Base-by-base conservation (phyloP, 2,797 vertebrate species). In the Myoxocephalus aenaeus region DNA sequence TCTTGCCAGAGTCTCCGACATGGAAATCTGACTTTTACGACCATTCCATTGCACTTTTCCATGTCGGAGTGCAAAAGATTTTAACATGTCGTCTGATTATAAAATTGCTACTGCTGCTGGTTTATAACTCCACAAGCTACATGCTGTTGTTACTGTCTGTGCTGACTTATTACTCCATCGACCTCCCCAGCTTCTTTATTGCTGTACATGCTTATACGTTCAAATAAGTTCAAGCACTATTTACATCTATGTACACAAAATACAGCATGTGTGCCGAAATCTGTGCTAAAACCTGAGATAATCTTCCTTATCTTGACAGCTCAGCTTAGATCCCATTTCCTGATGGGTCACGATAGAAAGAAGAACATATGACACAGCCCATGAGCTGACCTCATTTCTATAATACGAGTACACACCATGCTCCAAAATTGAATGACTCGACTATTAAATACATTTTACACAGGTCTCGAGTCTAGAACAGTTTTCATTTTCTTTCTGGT, bases 111-210 rank as follows among this genome's bases (percentile, higher is more conserved):
- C 51, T 25, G 65, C 66, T 20, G 66, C 66, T 40, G 51, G 51
- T 70, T 61, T 53, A 46, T 17, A 20, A 5, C 17, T 40, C 8
- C 34, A 29, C 34, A 18, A 29, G 34, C 22, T 40, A 11, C 46
- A 32, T 22, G 22, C 27, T 61, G n/a, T 15, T 38, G 2, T 20
- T 20, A 59, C 27, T 50, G 48, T 79, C 56, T 56, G 34, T 20
- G 46, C 53, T 50, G 17, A 36, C 36, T 44, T 50, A 61, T 67
- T 46, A 75, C 65, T 22, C 70, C 62, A 69, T 54, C 59, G 36
- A 50, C 44, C 27, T 61, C 15, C 48, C 18, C 34, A 68, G 42
- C n/a, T 65, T 25, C 22, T 25, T 69, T n/a, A 38, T 53, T 70
- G 59, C 44, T 46, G 1, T n/a, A 18, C 18, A 22, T 4, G 29